Percentiles rank a stretch among this genome's conserved stretches.
Conservation (phyloP, 2,113 vertebrate species). For the Sebastes schlegelii region DNA sequence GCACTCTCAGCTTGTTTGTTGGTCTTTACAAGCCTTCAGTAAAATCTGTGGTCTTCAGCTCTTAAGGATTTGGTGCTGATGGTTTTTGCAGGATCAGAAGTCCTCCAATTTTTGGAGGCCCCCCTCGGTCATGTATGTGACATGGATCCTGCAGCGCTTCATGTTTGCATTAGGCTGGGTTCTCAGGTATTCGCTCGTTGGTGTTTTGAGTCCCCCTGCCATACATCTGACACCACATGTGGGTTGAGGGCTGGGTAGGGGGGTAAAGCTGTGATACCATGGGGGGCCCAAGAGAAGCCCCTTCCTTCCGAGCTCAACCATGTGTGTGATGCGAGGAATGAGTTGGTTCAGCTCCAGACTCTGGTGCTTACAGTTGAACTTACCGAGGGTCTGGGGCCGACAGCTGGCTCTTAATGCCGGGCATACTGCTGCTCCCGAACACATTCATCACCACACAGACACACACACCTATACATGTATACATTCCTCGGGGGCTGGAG, state of each 20-base stretch:
- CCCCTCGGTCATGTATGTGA: not conserved
- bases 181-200: not conserved
- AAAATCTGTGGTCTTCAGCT: slow-evolving; percentile 21
- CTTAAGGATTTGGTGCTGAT: not conserved
- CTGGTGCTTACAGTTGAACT: slow-evolving; percentile 50
- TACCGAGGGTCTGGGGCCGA: slow-evolving; percentile 46
- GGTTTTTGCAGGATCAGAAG: not conserved
- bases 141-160: not conserved
- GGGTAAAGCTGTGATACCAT: slow-evolving; percentile 21
- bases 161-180: not conserved
- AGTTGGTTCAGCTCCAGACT: slow-evolving; percentile 48
- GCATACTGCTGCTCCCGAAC: slow-evolving; percentile 25
- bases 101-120: not conserved
- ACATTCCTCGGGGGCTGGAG: not conserved
- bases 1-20: not conserved
- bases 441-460: slow-evolving; percentile 35
- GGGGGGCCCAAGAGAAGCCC: slow-evolving; percentile 8
- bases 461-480: slow-evolving; percentile 18
- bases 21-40: slow-evolving; percentile 6
- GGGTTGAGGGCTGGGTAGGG: not conserved
- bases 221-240: slow-evolving; percentile 35
- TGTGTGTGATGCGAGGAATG: slow-evolving; percentile 61
- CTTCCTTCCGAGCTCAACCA: slow-evolving; percentile 11
- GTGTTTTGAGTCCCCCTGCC: slow-evolving; percentile 3
- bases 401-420: slow-evolving; percentile 77